Evolutionary conservation across 2,888 invertebrate genomes (phyloP), one percentile per base, ranked within the genome.

Genomic region (Junonia oenone): DNA sequence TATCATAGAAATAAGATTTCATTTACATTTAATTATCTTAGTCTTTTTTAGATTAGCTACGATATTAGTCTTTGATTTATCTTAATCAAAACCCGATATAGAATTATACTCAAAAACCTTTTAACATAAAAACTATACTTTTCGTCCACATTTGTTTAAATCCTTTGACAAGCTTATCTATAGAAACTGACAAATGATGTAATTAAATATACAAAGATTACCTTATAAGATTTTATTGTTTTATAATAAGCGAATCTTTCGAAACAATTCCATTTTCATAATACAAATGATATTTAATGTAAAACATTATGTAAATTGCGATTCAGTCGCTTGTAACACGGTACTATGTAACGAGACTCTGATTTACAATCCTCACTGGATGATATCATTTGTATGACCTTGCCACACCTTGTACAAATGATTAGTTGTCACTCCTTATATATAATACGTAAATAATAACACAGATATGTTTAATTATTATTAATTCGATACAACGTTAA

Each of bases 321-420:
- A 51, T 38, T 47, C 17, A 43, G 22, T 31, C 43, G 43, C 45
- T 31, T 45, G 37, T 38, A 38, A 15, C 38, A 38, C 38, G 38
- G 11, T 11, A 38, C 19, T 8, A 17, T 38, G 38, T 55, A 58
- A 59, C 35, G 46, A 38, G 31, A 26, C 38, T 43, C 55, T 55
- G 52, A 57, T 56, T 58, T 51, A 54, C 47, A 49, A 45, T 55
- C 37, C 22, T 19, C 38, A 17, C 29, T 45, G 50, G 35, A 55
- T 63, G 65, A 64, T 61, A 63, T 63, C 65, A 65, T 45, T 65
- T 68, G 17, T 19, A 54, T 68, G 78, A 72, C 83, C 81, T 82
- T 79, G 81, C 71, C 78, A 67, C 73, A 65, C 80, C 81, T 76
- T 75, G 45, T 51, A 54, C 47, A 51, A 33, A 47, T 27, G 19